Base-by-base conservation (phyloP, 2,113 vertebrate genomes). In the Hydropotes inermis region DNA sequence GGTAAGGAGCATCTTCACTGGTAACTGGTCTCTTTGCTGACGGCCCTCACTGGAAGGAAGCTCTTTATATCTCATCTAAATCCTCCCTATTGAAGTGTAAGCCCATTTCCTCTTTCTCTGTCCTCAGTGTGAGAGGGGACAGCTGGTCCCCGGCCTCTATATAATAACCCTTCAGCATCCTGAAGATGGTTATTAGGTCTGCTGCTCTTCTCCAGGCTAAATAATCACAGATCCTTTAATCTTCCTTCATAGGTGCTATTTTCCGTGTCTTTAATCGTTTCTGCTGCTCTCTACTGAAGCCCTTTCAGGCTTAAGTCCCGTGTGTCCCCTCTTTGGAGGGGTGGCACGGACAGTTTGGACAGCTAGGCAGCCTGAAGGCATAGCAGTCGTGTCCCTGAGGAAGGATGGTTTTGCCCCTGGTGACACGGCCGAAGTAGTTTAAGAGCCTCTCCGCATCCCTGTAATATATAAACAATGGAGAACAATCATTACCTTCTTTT, bases 201-300 rank as follows among this genome's bases (percentile, higher is more conserved):
- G 96, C 64, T 95, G n/a, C 93, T n/a, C 85, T 28, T 67, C 96
- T 92, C 81, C 36, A 47, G 91, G 89, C 98, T 97, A 95, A 97
- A 87, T 94, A 67, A 87, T 33, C 76, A 12, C 92, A 95, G 97
- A 98, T 85, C 98, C 97, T 88, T 98, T 98, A 97, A 98, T 98
- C 98, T 97, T 82, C 92, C 97, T 97, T 74, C 96, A 89, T 57
- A 78, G 98, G 61, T 82, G 92, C 97, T 85, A 88, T 95, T 96
- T 98, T 55, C 98, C 87, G 30, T 87, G 89, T 90, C 96, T 91
- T 74, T 97, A 97, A 97, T 97, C 97, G 54, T 94, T 88, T 97
- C 95, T 96, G 96, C 89, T n/a, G 55, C 96, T 97, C 97, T 97
- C 95, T 16, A 17, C 93, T 16, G 92, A 95, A 88, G 60, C 96